Evolutionary conservation across 53 echinoderm and acorn worm species (phyloP).

Genomic region (Holothuria leucospilota): DNA sequence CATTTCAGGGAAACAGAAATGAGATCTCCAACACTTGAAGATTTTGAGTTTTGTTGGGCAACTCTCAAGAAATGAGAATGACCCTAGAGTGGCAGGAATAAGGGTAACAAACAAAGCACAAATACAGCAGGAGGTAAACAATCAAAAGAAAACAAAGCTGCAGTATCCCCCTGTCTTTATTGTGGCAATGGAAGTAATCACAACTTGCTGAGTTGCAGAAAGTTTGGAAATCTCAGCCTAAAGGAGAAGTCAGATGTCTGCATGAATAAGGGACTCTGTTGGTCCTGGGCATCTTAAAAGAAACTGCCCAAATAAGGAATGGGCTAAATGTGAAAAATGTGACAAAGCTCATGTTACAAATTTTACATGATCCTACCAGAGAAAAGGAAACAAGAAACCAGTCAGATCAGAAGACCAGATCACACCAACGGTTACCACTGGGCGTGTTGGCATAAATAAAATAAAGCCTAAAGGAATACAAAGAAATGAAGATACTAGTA

Average conservation of each 20-base stretch:
- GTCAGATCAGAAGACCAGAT: not conserved
- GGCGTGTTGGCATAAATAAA: not conserved
- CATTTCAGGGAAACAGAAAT: slow-evolving; percentile 35
- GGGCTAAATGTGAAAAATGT: slow-evolving; percentile 50
- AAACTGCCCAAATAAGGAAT: slow-evolving; percentile 35
- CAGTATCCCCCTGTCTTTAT: slow-evolving; percentile 23
- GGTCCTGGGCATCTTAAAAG: slow-evolving; percentile 52
- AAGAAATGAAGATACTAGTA: too few relatives aligned
- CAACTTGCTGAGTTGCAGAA: slow-evolving; percentile 36
- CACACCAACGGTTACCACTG: not conserved
- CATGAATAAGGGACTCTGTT: slow-evolving; percentile 64
- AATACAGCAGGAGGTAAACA: not conserved
- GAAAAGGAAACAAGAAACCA: not conserved
- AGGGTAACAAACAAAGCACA: not conserved
- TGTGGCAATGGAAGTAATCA: slow-evolving; percentile 47
- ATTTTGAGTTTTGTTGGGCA: slow-evolving; percentile 59
- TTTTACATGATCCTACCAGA: slow-evolving; percentile 9
- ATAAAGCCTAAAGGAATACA: not conserved
- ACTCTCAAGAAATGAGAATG: slow-evolving; percentile 54
- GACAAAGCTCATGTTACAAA: slow-evolving; percentile 30
- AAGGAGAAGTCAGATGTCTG: slow-evolving; percentile 56
- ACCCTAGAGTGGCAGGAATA: slow-evolving; percentile 53
- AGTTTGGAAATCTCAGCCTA: slow-evolving; percentile 22
- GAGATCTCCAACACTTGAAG: slow-evolving; percentile 41
- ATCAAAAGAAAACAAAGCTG: slow-evolving; percentile 30